Base-by-base conservation (phyloP, 2,797 vertebrate species). In the Poecilia wingei region DNA sequence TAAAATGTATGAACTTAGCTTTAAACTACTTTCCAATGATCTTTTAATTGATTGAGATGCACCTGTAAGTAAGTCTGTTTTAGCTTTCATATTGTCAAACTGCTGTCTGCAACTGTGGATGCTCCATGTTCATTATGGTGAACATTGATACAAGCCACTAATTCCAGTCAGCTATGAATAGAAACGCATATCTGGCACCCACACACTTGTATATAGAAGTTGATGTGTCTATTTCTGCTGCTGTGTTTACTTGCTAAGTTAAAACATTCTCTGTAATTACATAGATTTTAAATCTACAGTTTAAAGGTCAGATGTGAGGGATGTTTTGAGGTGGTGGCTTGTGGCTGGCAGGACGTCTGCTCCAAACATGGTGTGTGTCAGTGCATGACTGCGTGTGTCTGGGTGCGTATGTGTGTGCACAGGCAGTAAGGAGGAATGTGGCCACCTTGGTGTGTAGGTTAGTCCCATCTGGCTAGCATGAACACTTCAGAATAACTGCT, bases 151-250 rank as follows among this genome's bases (percentile, higher is more conserved):
- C 88, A 89, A 89, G 88, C 91, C 91, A 90, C 90, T 91, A 88
- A 92, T 90, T 94, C 91, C 86, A 88, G 83, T 79, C 84, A 83
- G 83, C 93, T 92, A 91, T 85, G 89, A 96, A 96, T 96, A 94
- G 96, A 92, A 94, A 94, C 87, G 79, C 86, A 85, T 92, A 33
- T 55, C 89, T 92, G 89, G 93, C 89, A 93, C 90, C 91, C 88
- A 83, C 70, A 1, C 45, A 55, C 84, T 85, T 88, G 87, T 90
- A 89, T 93, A 90, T 92, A 93, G 88, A 93, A 86, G 89, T 91
- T 90, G 86, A 89, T 93, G 91, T 93, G 90, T 92, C 91, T 95
- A 94, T 95, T 94, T 95, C 88, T 93, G 91, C 88, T 84, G 82
- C 86, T 79, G 49, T 92, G 93, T 94, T 94, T 94, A 93, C 93